Base-by-base conservation (phyloP, 2,888 invertebrate genomes). In the Diplolepis rosae region DNA sequence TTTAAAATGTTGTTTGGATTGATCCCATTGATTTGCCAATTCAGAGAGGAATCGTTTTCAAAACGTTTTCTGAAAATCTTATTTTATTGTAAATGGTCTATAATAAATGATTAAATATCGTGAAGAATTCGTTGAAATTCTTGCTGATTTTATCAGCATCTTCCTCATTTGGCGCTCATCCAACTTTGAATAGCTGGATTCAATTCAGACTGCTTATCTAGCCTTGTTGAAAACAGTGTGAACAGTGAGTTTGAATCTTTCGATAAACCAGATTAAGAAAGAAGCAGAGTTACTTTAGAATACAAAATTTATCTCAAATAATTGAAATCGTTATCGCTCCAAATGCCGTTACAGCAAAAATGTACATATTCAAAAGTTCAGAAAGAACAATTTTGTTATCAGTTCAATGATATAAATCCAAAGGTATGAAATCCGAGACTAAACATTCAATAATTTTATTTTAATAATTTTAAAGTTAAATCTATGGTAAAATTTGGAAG, bases 51-150 rank as follows among this genome's bases (percentile, higher is more conserved):
- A 18, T 32, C 45, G 4, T 15, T 48, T 48, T 48, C 4, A 48
- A 48, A 48, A 11, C 22, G 9, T 22, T n/a, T 9, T 11, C 45
- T 22, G 18, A 5, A 56, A 56, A 24, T 61, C 45, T 9, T 11
- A 22, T 48, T 48, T 48, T n/a, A 22, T 35, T 39, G 22, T 61
- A 2, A 22, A 35, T 39, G n/a, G 13, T n/a, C 24, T 3, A 39
- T 13, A 39, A 39, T 39, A 22, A 61, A 24, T 61, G 22, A 61
- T 39, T 39, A 61, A 35, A 24, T 24, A 24, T n/a, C 39, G 39
- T 61, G 39, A 22, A 35, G 61, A 61, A 61, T 39, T n/a, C n/a
- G 61, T 39, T 39, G 61, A 61, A 61, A 61, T 61, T 61, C 61
- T 39, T 61, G 61, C 27, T 39, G 61, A 61, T 61, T 61, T 61